Evolutionary conservation across 2,888 invertebrate genomes (phyloP).

Genomic region (Heteropelma amictum): DNA sequence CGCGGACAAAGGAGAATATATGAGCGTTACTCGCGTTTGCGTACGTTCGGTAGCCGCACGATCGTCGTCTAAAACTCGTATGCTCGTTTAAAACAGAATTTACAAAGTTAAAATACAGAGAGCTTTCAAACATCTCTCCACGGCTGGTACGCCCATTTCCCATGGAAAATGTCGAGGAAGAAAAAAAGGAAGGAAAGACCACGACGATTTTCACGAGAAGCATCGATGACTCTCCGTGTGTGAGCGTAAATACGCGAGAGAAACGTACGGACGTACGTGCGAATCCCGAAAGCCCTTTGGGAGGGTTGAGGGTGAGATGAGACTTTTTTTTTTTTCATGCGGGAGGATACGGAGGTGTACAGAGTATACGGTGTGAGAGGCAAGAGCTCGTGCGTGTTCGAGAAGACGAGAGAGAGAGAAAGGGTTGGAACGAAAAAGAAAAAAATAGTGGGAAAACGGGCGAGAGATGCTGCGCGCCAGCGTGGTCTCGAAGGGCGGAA

Average conservation of each 20-base stretch:
- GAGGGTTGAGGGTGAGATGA: background rate
- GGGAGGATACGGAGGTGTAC: background rate
- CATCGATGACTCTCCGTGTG: background rate
- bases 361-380: constrained; percentile 24
- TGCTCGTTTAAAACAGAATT: background rate
- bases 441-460: constrained; percentile 53
- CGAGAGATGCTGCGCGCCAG: constrained; percentile 57
- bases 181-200: background rate
- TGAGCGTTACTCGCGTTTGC: background rate
- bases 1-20: constrained; percentile 35
- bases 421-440: background rate
- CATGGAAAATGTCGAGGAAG: background rate
- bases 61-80: background rate
- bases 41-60: background rate
- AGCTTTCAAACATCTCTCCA: too few relatives aligned
- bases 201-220: background rate
- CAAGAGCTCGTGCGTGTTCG: constrained; percentile 21
- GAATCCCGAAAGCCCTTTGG: background rate
- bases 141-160: too few relatives aligned
- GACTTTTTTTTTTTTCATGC: too few relatives aligned
- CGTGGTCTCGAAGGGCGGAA: constrained; percentile 24
- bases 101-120: background rate
- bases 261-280: constrained; percentile 13
- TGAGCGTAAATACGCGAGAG: background rate
- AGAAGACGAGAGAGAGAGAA: background rate